Conservation (phyloP, 1,140 invertebrate genomes). For the Drosophila chauvacae region DNA sequence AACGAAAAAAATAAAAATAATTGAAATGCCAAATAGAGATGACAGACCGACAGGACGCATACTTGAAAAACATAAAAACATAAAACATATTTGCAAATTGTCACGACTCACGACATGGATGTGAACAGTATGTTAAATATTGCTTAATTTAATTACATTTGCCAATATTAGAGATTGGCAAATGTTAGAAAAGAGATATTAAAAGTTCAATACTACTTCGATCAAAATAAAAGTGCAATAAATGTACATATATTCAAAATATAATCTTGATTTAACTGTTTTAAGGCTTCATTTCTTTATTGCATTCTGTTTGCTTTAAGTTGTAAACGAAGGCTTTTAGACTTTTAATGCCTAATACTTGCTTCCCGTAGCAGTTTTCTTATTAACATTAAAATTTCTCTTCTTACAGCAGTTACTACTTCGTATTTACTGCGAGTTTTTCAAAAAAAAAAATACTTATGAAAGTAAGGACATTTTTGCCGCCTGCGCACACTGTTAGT, state of each 20-base stretch:
- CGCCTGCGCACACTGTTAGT: constrained; percentile 25
- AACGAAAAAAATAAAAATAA: background rate
- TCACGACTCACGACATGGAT: background rate
- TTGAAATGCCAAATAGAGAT: background rate
- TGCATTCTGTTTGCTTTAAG: too few species aligned
- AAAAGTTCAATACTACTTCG: background rate
- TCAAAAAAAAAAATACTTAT: background rate
- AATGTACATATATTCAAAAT: too few species aligned
- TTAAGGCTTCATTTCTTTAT: too few species aligned
- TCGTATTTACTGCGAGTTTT: background rate
- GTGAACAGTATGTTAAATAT: background rate
- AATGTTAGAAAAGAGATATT: background rate
- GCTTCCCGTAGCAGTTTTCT: background rate
- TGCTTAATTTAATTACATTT: background rate
- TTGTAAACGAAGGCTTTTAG: too few species aligned
- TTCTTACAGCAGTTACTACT: too few species aligned
- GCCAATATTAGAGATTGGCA: background rate
- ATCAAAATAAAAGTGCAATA: background rate
- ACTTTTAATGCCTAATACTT: too few species aligned
- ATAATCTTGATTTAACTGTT: too few species aligned
- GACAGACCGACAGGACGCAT: background rate
- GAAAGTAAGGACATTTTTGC: constrained; percentile 2
- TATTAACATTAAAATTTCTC: background rate
- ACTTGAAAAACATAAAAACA: background rate
- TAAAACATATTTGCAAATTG: background rate